These are phyloP conservation scores for Sturnus vulgaris DNA, from an alignment of 2,113 vertebrate species.

Conservation along the genomic window DNA sequence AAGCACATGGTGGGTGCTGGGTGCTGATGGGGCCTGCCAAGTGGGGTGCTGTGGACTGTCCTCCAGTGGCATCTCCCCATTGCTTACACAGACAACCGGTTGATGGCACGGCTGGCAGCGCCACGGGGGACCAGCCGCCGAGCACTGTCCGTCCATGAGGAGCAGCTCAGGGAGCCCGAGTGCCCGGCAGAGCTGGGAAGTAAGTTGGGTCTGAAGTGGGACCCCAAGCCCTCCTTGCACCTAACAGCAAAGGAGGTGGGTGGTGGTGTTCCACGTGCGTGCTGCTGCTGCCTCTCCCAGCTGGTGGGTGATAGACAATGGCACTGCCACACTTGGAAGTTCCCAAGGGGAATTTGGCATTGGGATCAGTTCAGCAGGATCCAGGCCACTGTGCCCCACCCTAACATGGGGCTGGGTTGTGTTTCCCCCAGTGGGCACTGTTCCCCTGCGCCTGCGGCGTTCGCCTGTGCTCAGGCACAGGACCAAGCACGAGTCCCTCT, in stretches of 20 bases:
- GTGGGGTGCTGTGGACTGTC: not conserved
- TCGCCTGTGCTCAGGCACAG: conserved; percentile 75
- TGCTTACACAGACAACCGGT: conserved; percentile 70
- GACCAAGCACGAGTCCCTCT: conserved; percentile 36
- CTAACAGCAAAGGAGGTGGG: not conserved
- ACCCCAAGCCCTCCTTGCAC: not conserved
- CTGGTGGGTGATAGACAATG: not conserved
- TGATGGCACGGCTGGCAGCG: conserved; percentile 60
- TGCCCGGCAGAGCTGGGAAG: conserved; percentile 60
- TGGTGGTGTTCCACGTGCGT: accelerated
- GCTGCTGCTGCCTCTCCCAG: not conserved
- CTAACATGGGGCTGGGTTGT: accelerated
- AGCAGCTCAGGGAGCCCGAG: conserved; percentile 72
- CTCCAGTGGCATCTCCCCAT: accelerated
- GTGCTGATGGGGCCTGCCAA: not conserved
- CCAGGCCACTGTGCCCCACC: not conserved
- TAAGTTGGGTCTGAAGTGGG: conserved; percentile 13
- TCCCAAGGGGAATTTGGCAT: not conserved
- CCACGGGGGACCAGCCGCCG: conserved; percentile 67
- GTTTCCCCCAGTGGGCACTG: not conserved
- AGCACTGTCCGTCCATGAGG: conserved; percentile 79
- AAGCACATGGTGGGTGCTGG: accelerated
- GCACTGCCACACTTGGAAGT: not conserved
- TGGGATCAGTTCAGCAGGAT: not conserved
- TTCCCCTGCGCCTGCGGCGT: conserved; percentile 73